Percentiles rank a stretch among this genome's conserved stretches.
phyloP scores from a whole-genome alignment of 1,140 invertebrate genomes.

The Dreissena polymorpha region DNA sequence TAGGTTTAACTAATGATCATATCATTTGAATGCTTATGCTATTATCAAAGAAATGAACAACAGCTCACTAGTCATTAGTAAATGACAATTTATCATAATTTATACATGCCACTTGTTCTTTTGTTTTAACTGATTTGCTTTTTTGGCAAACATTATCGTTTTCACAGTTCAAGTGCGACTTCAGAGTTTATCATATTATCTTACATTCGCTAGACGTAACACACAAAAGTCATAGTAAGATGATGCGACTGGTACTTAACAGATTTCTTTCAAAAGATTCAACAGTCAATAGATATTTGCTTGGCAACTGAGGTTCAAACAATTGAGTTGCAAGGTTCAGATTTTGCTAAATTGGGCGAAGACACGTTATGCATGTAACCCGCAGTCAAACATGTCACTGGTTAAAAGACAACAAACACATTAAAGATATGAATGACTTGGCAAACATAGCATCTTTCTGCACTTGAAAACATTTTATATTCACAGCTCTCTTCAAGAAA shows the following conservation, averaged over 20 bases:
- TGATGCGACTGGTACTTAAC: conserved; percentile 35
- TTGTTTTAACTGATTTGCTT: conserved; percentile 16
- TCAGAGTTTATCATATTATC: conserved; percentile 25
- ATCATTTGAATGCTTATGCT: too few relatives aligned
- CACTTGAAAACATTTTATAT: too few relatives aligned
- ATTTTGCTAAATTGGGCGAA: conserved; percentile 15
- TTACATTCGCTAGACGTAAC: conserved; percentile 15
- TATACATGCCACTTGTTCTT: background rate
- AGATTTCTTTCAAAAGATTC: conserved; percentile 40
- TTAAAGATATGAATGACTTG: too few relatives aligned
- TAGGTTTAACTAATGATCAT: too few relatives aligned
- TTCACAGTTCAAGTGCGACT: background rate
- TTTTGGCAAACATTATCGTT: conserved; percentile 8
- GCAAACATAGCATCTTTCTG: too few relatives aligned
- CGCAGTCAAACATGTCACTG: too few relatives aligned
- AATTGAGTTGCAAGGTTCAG: conserved; percentile 14
- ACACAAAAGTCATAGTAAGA: conserved; percentile 22
- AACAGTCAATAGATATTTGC: conserved; percentile 44
- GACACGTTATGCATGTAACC: too few relatives aligned
- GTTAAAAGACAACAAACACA: too few relatives aligned
- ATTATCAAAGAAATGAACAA: too few relatives aligned
- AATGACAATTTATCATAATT: too few relatives aligned
- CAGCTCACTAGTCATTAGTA: too few relatives aligned
- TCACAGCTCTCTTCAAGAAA: too few relatives aligned
- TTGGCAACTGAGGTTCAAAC: conserved; percentile 31